These are phyloP conservation scores for Hydrochoerus hydrochaeris DNA, from an alignment of 2,113 vertebrate species.

Conservation along the genomic window DNA sequence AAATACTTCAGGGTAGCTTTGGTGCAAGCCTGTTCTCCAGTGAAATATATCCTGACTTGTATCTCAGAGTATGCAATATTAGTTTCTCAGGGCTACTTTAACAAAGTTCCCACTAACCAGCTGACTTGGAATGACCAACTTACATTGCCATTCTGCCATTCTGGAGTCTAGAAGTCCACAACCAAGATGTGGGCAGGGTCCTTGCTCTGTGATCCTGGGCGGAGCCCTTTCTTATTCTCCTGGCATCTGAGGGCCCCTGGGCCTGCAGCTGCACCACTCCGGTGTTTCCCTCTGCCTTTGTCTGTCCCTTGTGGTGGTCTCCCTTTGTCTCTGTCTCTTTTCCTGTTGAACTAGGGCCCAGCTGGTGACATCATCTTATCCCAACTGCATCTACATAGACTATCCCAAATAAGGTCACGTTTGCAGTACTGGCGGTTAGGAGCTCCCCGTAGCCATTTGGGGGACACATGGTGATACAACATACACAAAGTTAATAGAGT, in stretches of 20 bases:
- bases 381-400: background rate
- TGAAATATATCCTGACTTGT: background rate
- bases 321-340: background rate
- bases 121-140: background rate
- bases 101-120: background rate
- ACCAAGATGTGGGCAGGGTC: background rate
- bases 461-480: background rate
- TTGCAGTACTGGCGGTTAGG: background rate
- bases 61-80: background rate
- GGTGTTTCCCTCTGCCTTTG: background rate
- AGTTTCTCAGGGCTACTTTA: background rate
- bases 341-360: background rate
- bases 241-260: background rate
- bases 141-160: background rate
- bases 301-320: fast-evolving
- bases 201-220: fast-evolving
- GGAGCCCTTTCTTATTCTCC: background rate
- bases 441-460: background rate
- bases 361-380: background rate
- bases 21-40: background rate
- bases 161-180: background rate
- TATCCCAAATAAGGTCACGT: slow-evolving; percentile 7
- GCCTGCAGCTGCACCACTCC: background rate
- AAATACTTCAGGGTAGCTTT: background rate
- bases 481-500: background rate